Evolutionary conservation across 2,888 invertebrate species (phyloP), one percentile per base, ranked within the genome.

Genomic region (Hedya salicella): DNA sequence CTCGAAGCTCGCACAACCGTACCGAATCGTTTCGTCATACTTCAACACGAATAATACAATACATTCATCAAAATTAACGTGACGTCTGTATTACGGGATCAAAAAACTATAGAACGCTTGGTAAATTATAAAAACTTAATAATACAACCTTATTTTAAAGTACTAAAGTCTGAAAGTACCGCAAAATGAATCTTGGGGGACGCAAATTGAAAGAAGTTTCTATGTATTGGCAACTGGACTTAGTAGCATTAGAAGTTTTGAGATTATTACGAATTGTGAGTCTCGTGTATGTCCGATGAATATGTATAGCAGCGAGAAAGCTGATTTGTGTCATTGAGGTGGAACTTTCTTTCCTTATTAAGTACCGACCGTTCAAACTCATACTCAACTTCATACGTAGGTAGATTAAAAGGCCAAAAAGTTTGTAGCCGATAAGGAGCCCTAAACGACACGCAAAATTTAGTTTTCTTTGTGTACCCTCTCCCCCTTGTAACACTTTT

Each of bases 31-130:
- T 69, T 70, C 71, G 68, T 73, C 75, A 73, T 57, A 62, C 59
- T 46, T 32, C 49, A 42, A 62, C 57, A 57, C 57, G 32, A 46
- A 77, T 70, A 73, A 56, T 67, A 71, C 68, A 71, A 76, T 68
- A 71, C 78, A 84, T 85, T 75, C 72, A 77, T 86, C 83, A 79
- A 79, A 82, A 82, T 85, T 83, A 80, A 71, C 70, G 71, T 70
- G 75, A 80, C 77, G 73, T 81, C 78, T 81, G 78, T 77, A 79
- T 83, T 81, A 77, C 68, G 59, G 65, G 69, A 75, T 73, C 75
- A 64, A 67, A 59, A 68, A n/a, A n/a, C n/a, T 50, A 30, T 14
- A 25, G 6, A 14, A 16, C 36, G 19, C 30, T 36, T 17, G 9
- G 17, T 4, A 8, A 46, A 52, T 42, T 13, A 0, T 3, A 6